Base-by-base conservation (phyloP, 2,888 invertebrate species). In the Stegana nigrithorax region DNA sequence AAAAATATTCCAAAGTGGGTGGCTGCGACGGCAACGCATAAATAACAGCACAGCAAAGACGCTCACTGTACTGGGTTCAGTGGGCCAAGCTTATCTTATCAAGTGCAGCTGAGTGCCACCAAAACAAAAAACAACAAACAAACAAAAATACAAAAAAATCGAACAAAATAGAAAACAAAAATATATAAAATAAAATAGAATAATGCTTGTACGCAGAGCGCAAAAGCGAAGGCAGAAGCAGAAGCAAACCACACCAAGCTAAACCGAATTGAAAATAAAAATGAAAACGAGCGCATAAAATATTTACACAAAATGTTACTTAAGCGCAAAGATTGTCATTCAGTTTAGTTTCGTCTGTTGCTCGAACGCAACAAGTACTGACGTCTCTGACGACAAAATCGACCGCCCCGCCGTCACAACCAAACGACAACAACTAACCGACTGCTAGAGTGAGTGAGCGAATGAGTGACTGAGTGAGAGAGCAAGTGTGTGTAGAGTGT, bases 321-420 rank as follows among this genome's bases (percentile, higher is more conserved):
- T 74, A 69, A 75, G 71, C 73, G 69, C 68, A 66, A 65, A 61
- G 69, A 51, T 60, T 63, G 71, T 60, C 66, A 67, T 69, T 73
- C 66, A 67, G 75, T 73, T 80, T 76, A 79, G 81, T 79, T 75
- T 75, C 69, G 68, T 67, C 74, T 77, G 71, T 72, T 71, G 70
- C 69, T 75, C 62, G 77, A 70, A 72, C 67, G 74, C 77, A 79
- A 71, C 79, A 73, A 80, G 81, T 80, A 73, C n/a, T n/a, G n/a
- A n/a, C n/a, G n/a, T n/a, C n/a, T n/a, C n/a, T n/a, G n/a, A n/a
- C n/a, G n/a, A n/a, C n/a, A n/a, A n/a, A n/a, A n/a, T n/a, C n/a
- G n/a, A n/a, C n/a, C n/a, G n/a, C n/a, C n/a, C n/a, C n/a, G n/a
- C n/a, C n/a, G n/a, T n/a, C n/a, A n/a, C 59, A 59, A 29, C 63